Evolutionary conservation across 2,797 vertebrate genomes (phyloP), one percentile per base, ranked within the genome.

Genomic region (Acanthis flammea): DNA sequence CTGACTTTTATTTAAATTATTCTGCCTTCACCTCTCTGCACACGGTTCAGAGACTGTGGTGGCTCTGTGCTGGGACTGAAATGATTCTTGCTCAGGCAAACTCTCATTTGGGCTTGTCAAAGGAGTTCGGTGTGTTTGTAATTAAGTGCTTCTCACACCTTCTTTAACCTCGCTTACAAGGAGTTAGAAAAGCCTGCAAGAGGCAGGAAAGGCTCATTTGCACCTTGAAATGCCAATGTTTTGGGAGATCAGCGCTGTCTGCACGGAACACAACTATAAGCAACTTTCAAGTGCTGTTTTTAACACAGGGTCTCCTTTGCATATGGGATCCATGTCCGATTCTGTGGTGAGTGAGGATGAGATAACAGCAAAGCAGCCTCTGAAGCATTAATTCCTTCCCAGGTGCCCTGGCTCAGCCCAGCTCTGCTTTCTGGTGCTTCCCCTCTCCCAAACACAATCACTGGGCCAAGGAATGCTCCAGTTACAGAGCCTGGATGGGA

Each of bases 111-210:
- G 96, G 91, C 91, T 89, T 71, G 93, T 95, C 96, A 94, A 79
- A 96, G 92, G 89, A 51, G 76, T 88, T 81, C 0, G 25, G 82
- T 68, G 85, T 79, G 85, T 84, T 96, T 83, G 92, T 89, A 96
- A 96, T 90, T 94, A 96, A 94, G 88, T 81, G 94, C 94, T 87
- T 93, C 84, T 96, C 93, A 92, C 92, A 93, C 87, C 93, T 96
- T 25, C 73, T 74, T 95, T 96, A 96, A 91, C 92, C 92, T 91
- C 76, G 0, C 81, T 93, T 79, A 76, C 42, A 16, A 7, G 27
- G 53, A 92, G 93, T 63, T 54, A 77, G 76, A 90, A 81, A 82
- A 97, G 84, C 73, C 73, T 81, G 74, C 27, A 57, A 95, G 95
- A 94, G 80, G 88, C 72, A 91, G 77, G 81, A 81, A 35, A 87